Evolutionary conservation across 2,888 invertebrate genomes (phyloP), one percentile per base, ranked within the genome.

Genomic region (Xestia sexstrigata): DNA sequence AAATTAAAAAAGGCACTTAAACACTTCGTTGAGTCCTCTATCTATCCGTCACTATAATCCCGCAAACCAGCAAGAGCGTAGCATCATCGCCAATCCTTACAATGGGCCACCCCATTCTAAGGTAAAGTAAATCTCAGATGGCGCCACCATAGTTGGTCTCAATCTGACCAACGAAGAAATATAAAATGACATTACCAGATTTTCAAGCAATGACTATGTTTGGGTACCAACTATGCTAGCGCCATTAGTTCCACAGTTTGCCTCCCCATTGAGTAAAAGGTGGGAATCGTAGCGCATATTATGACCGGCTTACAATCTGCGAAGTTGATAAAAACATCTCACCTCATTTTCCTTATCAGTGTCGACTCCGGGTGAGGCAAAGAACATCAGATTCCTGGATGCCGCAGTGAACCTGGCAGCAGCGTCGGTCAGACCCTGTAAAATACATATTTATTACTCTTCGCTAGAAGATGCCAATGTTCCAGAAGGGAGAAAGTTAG

Each of bases 301-400:
- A 58, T 0, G 26, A 26, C 26, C 26, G 26, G 26, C 26, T 15
- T 7, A 58, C 15, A 26, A 26, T 15, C 0, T 26, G 26, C 26
- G 23, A 1, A 20, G 35, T 62, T 23, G 4, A 20, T 23, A 4
- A 35, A 35, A 17, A 23, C 1, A 23, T 15, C 70, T 71, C 65
- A 93, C 93, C 90, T 90, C 79, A 17, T 89, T 81, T 49, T 91
- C 90, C 52, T 85, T 88, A 2, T 76, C 69, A 2, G 80, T 82
- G 9, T 87, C 81, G 26, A 82, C 84, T 1, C 72, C 78, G 0
- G 88, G 89, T 55, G 88, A 89, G 70, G 90, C 85, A 15, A 89
- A 80, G 81, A 89, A 93, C 30, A 89, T 85, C 47, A 94, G 76
- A 60, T 91, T 92, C 20, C 90, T 90, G 0, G 93, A 91, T 0